These are phyloP conservation scores for Bujurquina vittata DNA, from an alignment of 2,113 vertebrate genomes.

Conservation along the genomic window DNA sequence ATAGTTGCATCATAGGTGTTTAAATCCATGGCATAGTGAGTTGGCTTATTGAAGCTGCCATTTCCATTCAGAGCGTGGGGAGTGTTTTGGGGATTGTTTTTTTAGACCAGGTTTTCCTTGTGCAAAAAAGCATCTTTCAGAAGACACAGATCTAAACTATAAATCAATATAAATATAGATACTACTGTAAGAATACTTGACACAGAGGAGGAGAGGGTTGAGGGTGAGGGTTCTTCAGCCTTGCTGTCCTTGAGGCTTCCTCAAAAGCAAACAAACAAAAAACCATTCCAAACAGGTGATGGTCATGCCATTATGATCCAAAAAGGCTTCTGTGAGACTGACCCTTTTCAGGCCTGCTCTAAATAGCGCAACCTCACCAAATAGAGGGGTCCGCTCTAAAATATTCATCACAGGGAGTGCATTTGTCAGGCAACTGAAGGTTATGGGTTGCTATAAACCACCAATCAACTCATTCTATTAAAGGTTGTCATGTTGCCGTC, in stretches of 20 bases:
- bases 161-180: background rate
- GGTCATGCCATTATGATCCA: background rate
- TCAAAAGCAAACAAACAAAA: background rate
- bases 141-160: background rate
- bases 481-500: background rate
- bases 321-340: too few species aligned
- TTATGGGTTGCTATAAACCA: background rate
- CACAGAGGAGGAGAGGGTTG: background rate
- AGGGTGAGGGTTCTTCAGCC: too few species aligned
- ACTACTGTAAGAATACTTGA: background rate
- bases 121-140: background rate
- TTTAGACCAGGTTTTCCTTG: background rate
- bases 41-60: background rate
- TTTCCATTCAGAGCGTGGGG: background rate
- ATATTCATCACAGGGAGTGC: background rate
- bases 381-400: accelerated
- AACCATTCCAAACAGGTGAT: background rate
- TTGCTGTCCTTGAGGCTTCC: background rate
- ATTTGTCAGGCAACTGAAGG: background rate
- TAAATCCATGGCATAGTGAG: background rate
- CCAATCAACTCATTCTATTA: background rate
- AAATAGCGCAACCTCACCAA: background rate
- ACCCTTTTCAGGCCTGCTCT: background rate
- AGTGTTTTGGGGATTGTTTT: background rate
- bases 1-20: background rate